These are phyloP conservation scores for Timema cristinae DNA, from an alignment of 2,888 invertebrate genomes.

Conservation along the genomic window DNA sequence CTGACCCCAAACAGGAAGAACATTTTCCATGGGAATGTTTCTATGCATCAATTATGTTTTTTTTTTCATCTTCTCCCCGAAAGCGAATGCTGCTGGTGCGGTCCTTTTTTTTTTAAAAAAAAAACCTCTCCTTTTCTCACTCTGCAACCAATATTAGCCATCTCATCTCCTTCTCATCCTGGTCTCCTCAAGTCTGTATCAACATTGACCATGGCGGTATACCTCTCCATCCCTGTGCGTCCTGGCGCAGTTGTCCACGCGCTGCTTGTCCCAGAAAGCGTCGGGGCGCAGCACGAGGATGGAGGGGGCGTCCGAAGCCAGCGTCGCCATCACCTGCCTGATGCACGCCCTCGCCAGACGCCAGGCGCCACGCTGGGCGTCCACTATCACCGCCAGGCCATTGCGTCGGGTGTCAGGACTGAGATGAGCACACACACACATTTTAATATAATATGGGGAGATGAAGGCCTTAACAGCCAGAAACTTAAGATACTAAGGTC, in stretches of 20 bases:
- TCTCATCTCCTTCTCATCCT: too few relatives aligned
- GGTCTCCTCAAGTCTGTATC: too few relatives aligned
- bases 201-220: conserved; percentile 22
- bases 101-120: too few relatives aligned
- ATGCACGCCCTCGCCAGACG: conserved; percentile 58
- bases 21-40: too few relatives aligned
- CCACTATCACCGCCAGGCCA: conserved; percentile 60
- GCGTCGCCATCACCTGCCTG: conserved; percentile 52
- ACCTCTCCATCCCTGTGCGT: conserved; percentile 58
- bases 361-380: conserved; percentile 61
- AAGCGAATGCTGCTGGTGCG: too few relatives aligned
- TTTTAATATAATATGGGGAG: neutral
- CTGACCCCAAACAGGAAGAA: too few relatives aligned
- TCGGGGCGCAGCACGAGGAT: conserved; percentile 66
- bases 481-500: neutral
- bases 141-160: too few relatives aligned
- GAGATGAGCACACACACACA: conserved; percentile 12
- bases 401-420: conserved; percentile 46
- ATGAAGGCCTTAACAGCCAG: neutral
- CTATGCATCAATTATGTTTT: too few relatives aligned
- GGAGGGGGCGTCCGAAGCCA: conserved; percentile 49
- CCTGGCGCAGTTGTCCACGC: conserved; percentile 64
- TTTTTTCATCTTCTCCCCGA: too few relatives aligned
- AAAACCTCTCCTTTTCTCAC: too few relatives aligned
- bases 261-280: conserved; percentile 70